phyloP scores from a whole-genome alignment of 2,113 vertebrate species.

The Heterotis niloticus region DNA sequence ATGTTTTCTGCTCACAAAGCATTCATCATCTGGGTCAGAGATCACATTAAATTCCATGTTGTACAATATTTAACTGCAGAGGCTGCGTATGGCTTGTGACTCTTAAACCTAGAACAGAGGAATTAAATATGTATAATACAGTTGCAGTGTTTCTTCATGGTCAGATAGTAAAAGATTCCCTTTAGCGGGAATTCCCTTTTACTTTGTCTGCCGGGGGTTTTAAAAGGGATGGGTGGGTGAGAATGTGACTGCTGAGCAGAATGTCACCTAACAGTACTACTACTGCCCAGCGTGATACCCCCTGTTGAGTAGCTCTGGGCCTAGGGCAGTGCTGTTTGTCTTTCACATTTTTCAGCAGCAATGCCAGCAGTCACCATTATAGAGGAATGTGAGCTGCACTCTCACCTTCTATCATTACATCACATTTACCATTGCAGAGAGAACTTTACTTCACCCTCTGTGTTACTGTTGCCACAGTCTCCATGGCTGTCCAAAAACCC shows the following conservation, averaged over 20 bases:
- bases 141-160: background rate
- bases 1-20: background rate
- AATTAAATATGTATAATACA: background rate
- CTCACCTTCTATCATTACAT: background rate
- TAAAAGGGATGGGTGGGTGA: slow-evolving; percentile 6
- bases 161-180: background rate
- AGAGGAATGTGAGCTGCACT: background rate
- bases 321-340: background rate
- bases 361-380: slow-evolving; percentile 4
- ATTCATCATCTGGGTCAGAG: background rate
- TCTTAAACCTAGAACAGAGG: too few relatives aligned
- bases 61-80: too few relatives aligned
- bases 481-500: too few relatives aligned
- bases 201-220: slow-evolving; percentile 23
- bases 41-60: too few relatives aligned
- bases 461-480: background rate
- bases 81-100: too few relatives aligned
- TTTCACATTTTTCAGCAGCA: background rate
- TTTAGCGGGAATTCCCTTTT: too few relatives aligned
- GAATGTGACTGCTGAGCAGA: background rate
- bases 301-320: background rate
- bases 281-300: background rate
- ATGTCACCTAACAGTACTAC: background rate
- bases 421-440: background rate
- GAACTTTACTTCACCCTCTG: background rate